These are phyloP conservation scores for Taxidea taxus DNA, from an alignment of 2,113 vertebrate genomes.

Conservation along the genomic window DNA sequence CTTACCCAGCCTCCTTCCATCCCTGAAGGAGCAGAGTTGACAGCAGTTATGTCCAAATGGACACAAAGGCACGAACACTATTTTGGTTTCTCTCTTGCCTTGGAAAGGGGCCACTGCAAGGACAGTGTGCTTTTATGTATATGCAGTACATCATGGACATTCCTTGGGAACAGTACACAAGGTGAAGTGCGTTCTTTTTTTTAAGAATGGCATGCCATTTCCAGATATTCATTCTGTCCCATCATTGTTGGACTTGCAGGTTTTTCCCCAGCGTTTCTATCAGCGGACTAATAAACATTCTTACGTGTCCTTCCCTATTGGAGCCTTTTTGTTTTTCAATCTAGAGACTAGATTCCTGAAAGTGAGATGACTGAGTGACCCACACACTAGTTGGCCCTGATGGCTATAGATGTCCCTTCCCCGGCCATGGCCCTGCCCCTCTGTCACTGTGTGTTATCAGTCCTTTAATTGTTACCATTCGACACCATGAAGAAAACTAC, in stretches of 20 bases:
- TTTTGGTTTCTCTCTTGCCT: neutral
- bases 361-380: neutral
- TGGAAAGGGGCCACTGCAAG: neutral
- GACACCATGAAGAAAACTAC: neutral
- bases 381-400: neutral
- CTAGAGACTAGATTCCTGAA: neutral
- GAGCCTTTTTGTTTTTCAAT: neutral
- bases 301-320: neutral
- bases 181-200: neutral
- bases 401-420: neutral
- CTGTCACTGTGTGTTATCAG: fast-evolving
- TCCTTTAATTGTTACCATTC: neutral
- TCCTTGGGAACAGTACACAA: fast-evolving
- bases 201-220: neutral
- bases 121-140: neutral
- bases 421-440: neutral
- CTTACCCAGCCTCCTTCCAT: neutral
- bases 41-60: neutral
- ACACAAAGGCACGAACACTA: fast-evolving
- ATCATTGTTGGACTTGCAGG: neutral
- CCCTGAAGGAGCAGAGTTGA: neutral
- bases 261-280: neutral
- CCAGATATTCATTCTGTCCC: too few relatives aligned
- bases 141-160: fast-evolving
- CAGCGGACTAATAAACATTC: neutral